Conservation (phyloP, 2,797 vertebrate genomes). For the Poliocrania exsul region DNA sequence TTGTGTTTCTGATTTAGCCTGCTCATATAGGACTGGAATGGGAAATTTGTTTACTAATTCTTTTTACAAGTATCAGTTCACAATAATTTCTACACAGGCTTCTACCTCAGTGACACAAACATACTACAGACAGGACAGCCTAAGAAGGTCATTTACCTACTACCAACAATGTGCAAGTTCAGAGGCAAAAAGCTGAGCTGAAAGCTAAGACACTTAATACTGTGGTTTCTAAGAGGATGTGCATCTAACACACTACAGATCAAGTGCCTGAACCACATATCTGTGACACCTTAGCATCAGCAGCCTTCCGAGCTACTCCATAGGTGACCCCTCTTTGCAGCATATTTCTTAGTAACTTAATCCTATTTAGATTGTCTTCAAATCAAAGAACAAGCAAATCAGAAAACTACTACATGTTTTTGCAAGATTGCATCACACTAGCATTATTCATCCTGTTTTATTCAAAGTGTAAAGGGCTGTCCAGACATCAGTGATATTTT, state of each 20-base stretch:
- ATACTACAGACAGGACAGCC: not conserved
- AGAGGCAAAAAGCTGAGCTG: conserved; percentile 4
- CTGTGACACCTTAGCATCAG: not conserved
- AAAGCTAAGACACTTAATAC: conserved; percentile 29
- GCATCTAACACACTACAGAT: conserved; percentile 54
- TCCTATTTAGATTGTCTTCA: conserved; percentile 57
- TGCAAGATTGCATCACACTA: conserved; percentile 34
- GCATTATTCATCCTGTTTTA: not conserved
- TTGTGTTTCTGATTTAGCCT: not conserved
- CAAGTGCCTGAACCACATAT: conserved; percentile 7
- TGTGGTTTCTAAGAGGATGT: conserved; percentile 54
- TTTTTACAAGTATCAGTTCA: not conserved
- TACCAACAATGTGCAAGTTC: conserved; percentile 43
- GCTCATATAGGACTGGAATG: not conserved
- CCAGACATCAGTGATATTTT: not conserved
- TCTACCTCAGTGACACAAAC: conserved; percentile 3
- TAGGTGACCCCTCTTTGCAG: conserved; percentile 14
- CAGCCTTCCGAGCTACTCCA: conserved; percentile 3
- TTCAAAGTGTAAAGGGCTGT: not conserved
- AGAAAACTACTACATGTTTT: conserved; percentile 33
- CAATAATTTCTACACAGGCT: not conserved
- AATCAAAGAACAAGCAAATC: conserved; percentile 53
- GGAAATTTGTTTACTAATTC: not conserved
- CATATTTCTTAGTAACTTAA: conserved; percentile 68
- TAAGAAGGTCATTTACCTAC: conserved; percentile 41